A percentile compares a stretch with the other conserved stretches of the same genome.
These are phyloP conservation scores for Anoplolepis gracilipes DNA, from an alignment of 1,140 invertebrate species.

Conservation along the genomic window DNA sequence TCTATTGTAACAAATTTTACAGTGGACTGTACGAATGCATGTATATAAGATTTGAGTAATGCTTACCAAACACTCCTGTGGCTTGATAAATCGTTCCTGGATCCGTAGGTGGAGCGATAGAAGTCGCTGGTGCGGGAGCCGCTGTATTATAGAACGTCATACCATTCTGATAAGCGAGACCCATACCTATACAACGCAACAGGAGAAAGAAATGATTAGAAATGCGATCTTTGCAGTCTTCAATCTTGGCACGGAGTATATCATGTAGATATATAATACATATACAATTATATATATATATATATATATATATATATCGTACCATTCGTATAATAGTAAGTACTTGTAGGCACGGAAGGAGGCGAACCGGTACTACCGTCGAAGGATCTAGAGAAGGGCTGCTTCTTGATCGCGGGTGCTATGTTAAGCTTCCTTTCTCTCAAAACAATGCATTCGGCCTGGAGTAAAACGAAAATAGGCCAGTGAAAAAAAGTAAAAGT, in stretches of 20 bases:
- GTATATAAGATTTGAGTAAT: background rate
- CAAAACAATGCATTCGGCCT: conserved; percentile 91
- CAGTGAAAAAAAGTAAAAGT: conserved; percentile 2
- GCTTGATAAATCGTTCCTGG: conserved; percentile 84
- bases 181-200: conserved; percentile 79
- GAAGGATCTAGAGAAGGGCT: conserved; percentile 86
- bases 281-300: background rate
- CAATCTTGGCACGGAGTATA: background rate
- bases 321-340: conserved; percentile 88
- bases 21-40: background rate
- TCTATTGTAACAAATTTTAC: conserved; percentile 16
- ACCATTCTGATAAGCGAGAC: conserved; percentile 87
- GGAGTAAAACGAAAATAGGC: background rate
- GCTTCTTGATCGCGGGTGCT: conserved; percentile 96
- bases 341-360: conserved; percentile 86
- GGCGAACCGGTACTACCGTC: conserved; percentile 84
- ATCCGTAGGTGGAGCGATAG: conserved; percentile 82
- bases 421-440: conserved; percentile 95
- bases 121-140: conserved; percentile 81
- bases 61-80: conserved; percentile 84
- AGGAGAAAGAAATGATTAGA: conserved; percentile 31
- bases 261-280: too few species aligned
- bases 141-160: conserved; percentile 87
- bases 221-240: conserved; percentile 19
- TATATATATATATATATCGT: background rate